Conservation (phyloP, 1,140 invertebrate genomes). For the Proales similis region DNA sequence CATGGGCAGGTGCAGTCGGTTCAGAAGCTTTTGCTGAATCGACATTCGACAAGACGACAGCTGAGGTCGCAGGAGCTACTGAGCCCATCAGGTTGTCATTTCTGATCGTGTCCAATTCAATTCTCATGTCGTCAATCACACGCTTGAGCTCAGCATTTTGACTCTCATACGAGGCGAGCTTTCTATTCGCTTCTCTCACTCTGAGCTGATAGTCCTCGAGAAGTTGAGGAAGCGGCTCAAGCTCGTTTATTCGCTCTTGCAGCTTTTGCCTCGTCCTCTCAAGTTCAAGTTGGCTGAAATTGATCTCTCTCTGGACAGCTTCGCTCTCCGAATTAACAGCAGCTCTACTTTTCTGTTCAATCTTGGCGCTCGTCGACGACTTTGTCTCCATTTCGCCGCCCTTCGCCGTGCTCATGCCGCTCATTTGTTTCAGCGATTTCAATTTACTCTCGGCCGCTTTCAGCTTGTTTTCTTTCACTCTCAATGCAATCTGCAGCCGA, state of each 20-base stretch:
- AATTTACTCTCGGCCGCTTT: neutral
- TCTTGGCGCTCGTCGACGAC: neutral
- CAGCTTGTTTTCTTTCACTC: constrained; percentile 22
- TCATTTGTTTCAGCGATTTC: neutral
- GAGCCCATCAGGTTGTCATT: no score
- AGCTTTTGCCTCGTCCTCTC: constrained; percentile 47
- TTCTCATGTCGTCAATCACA: constrained; percentile 45
- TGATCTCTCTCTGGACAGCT: constrained; percentile 11
- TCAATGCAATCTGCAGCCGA: neutral
- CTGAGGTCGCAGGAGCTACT: no score
- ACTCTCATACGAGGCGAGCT: constrained; percentile 43
- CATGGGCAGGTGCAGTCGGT: no score
- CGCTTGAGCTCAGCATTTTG: constrained; percentile 46
- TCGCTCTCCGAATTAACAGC: neutral
- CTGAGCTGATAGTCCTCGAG: constrained; percentile 48
- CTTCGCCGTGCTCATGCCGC: neutral
- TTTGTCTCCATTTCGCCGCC: constrained; percentile 10
- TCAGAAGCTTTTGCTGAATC: no score
- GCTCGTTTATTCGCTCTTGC: constrained; percentile 48
- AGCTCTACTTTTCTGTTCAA: neutral
- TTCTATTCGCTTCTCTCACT: constrained; percentile 46
- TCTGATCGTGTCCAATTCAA: constrained; percentile 49
- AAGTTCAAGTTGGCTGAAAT: constrained; percentile 46
- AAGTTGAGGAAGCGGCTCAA: constrained; percentile 52
- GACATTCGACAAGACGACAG: no score